These are phyloP conservation scores for Mastomys coucha DNA, from an alignment of 2,113 vertebrate genomes.

Conservation along the genomic window DNA sequence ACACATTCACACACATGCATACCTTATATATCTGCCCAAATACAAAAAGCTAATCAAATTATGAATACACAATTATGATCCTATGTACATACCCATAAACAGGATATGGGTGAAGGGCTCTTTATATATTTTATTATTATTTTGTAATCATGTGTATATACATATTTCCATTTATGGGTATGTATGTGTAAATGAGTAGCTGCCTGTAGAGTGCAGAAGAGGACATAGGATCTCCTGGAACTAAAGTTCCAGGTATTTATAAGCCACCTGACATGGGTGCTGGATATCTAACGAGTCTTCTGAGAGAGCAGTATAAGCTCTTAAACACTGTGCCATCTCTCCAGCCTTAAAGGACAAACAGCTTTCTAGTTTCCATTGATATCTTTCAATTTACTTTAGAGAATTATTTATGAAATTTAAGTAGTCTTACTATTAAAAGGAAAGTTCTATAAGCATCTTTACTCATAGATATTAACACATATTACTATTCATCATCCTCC, in stretches of 20 bases:
- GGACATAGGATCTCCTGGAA: neutral
- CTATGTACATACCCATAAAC: neutral
- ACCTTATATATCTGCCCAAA: neutral
- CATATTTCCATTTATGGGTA: neutral
- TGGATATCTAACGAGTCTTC: neutral
- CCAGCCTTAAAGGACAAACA: neutral
- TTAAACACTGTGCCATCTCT: neutral
- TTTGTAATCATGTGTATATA: neutral
- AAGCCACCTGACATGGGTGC: no score
- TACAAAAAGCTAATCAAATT: neutral
- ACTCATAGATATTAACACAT: neutral
- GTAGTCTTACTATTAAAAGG: neutral
- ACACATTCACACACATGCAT: no score
- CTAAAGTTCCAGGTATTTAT: no score
- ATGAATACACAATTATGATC: neutral
- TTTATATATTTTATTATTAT: neutral
- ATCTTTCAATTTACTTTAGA: neutral
- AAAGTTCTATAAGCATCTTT: neutral
- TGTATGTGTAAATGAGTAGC: neutral
- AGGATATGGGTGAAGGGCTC: neutral
- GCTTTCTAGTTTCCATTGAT: neutral
- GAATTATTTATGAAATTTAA: neutral
- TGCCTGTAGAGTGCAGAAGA: neutral
- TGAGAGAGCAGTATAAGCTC: neutral
- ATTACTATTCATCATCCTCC: neutral